Evolutionary conservation across 2,888 invertebrate genomes (phyloP).

Genomic region (Melipona bicolor): DNA sequence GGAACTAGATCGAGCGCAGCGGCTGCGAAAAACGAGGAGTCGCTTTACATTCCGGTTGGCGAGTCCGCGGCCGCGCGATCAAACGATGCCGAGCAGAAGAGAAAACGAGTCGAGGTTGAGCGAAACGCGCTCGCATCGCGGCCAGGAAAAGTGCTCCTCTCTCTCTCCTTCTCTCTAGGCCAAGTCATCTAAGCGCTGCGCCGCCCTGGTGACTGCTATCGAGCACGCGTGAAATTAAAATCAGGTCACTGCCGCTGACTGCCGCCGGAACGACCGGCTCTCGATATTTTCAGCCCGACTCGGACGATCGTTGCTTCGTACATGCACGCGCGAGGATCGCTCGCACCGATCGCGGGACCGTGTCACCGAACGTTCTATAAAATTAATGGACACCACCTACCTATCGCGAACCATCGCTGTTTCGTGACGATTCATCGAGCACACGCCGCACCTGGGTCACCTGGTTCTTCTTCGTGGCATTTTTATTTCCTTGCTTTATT

Average conservation of each 20-base stretch:
- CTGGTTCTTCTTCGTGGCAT: no score
- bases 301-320: slow-evolving; percentile 26
- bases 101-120: slow-evolving; percentile 1
- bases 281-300: slow-evolving; percentile 68
- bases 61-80: slow-evolving; percentile 26
- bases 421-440: background rate
- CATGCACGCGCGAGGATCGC: slow-evolving; percentile 23
- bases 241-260: slow-evolving; percentile 71
- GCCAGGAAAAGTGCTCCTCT: slow-evolving; percentile 19
- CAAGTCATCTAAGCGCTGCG: slow-evolving; percentile 52
- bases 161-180: background rate
- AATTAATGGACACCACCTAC: slow-evolving; percentile 56
- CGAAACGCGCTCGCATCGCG: background rate
- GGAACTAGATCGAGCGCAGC: slow-evolving; percentile 10
- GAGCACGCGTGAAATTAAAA: slow-evolving; percentile 72
- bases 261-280: slow-evolving; percentile 63
- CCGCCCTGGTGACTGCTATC: slow-evolving; percentile 44
- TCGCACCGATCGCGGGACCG: slow-evolving; percentile 25
- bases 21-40: slow-evolving; percentile 21
- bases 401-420: slow-evolving; percentile 1
- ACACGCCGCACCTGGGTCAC: background rate
- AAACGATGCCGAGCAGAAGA: slow-evolving; percentile 12
- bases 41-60: slow-evolving; percentile 25
- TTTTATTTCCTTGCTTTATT: background rate
- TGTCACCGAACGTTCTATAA: slow-evolving; percentile 53